These are phyloP conservation scores for Gymnocypris eckloni DNA, from an alignment of 2,797 vertebrate species.

Conservation along the genomic window DNA sequence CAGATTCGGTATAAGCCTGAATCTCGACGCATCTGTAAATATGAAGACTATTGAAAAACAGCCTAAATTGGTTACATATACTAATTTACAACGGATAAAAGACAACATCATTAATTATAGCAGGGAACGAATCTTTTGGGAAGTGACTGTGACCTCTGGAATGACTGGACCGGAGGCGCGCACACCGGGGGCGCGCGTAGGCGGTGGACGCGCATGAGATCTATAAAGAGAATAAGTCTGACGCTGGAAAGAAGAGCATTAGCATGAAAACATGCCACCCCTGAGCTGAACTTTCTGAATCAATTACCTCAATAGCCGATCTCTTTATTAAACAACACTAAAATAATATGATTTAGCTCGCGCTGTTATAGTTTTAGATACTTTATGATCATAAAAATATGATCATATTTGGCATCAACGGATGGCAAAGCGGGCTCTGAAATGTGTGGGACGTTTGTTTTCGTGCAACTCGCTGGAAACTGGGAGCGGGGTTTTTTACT, in stretches of 20 bases:
- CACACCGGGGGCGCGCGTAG: constrained; percentile 65
- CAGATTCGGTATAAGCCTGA: not conserved
- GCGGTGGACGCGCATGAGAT: constrained; percentile 62
- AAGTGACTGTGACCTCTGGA: constrained; percentile 73
- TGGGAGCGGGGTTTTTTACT: not conserved
- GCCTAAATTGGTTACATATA: not conserved
- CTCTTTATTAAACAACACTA: not conserved
- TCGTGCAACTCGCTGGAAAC: constrained; percentile 1
- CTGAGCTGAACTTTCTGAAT: not conserved
- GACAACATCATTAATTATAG: not conserved
- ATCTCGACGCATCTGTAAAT: not conserved
- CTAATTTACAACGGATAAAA: too few species aligned
- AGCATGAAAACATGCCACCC: constrained; percentile 54
- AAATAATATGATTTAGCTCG: not conserved
- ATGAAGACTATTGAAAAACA: not conserved
- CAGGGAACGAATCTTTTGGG: constrained; percentile 53
- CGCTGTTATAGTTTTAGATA: not conserved
- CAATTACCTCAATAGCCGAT: not conserved
- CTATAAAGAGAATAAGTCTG: constrained; percentile 53
- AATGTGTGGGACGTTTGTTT: constrained; percentile 18
- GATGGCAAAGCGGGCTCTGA: not conserved
- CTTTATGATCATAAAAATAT: not conserved
- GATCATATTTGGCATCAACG: not conserved
- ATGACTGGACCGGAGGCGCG: constrained; percentile 71
- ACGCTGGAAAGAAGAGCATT: constrained; percentile 63